Conservation (phyloP, 2,113 vertebrate genomes). For the Microcebus jonahi region DNA sequence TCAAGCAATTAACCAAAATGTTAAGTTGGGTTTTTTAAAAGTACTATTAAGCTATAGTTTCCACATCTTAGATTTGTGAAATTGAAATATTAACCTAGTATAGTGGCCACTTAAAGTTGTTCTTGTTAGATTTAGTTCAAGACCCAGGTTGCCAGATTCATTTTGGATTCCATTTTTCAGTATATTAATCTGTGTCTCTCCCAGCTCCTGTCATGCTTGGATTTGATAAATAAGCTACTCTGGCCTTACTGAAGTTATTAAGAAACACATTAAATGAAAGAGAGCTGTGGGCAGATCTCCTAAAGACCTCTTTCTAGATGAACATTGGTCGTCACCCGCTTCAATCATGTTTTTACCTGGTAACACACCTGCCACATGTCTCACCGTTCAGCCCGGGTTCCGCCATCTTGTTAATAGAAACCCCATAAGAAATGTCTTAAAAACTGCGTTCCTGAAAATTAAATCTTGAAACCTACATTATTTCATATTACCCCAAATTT, state of each 20-base stretch:
- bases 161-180: background rate
- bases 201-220: background rate
- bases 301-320: background rate
- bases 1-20: background rate
- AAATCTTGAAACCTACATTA: background rate
- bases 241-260: background rate
- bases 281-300: background rate
- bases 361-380: background rate
- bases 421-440: background rate
- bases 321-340: background rate
- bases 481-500: background rate
- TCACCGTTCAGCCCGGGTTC: background rate
- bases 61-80: background rate
- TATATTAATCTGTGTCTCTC: background rate
- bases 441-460: background rate
- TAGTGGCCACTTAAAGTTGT: background rate
- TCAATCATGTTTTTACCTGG: background rate
- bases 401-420: background rate
- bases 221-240: background rate
- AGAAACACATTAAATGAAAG: background rate
- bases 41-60: background rate
- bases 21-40: background rate
- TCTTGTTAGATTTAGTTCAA: background rate
- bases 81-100: background rate
- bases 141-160: background rate